Evolutionary conservation across 2,113 vertebrate genomes (phyloP), one percentile per base, ranked within the genome.

Genomic region (Ellobius talpinus): DNA sequence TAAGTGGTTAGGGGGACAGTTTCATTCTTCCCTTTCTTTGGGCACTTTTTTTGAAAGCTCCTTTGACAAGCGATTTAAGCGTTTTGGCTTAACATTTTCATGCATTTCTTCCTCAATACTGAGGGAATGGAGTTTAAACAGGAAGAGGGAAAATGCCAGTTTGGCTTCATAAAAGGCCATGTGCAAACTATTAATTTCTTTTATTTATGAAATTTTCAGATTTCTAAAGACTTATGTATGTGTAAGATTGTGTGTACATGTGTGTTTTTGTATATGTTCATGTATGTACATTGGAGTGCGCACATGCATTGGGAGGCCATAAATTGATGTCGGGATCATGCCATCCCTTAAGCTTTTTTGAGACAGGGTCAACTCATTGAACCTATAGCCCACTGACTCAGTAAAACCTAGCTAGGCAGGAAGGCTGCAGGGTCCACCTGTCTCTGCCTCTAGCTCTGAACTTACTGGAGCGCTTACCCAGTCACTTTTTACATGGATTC

Each of bases 51-150:
- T 24, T 26, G 81, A 95, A 97, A 50, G 45, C 9, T 12, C 74
- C 88, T 19, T 73, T 42, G 66, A 92, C n/a, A 96, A 89, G 97
- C 36, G 72, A 92, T 26, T 97, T 87, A 70, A 91, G 52, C n/a
- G 42, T 91, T 90, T 76, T 89, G 21, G 7, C 45, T 91, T 31
- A 90, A 96, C 76, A 96, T 89, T 86, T 96, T 92, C 79, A 55
- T 77, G 24, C 24, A 65, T 24, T 63, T 55, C 87, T 72, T 29
- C 66, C 50, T 55, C 47, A 36, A 45, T 3, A 50, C 16, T 13
- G 42, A 94, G 36, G 36, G 14, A 91, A 31, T 72, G 10, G 4
- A 68, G 45, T 95, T 87, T 97, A 74, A 87, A 94, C 1, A 89
- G 39, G 29, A 87, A 78, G 9, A 6, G 33, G n/a, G 19, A 79